phyloP scores from a whole-genome alignment of 1,140 invertebrate genomes.

The Bombus consobrinus region DNA sequence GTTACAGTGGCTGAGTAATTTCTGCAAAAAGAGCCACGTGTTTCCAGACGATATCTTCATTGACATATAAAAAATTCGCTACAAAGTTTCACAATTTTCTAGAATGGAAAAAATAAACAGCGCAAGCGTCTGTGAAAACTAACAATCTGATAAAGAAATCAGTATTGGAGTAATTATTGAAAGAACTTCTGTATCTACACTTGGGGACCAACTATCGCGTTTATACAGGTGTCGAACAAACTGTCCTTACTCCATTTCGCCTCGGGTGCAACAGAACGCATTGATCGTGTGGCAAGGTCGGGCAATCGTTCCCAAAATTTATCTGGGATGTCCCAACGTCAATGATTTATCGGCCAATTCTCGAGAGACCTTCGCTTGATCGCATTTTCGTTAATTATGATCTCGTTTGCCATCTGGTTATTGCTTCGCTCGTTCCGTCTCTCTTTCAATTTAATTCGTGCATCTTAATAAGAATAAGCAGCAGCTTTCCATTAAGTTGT shows the following conservation, averaged over 20 bases:
- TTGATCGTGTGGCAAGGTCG: not conserved
- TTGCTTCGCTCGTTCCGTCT: not conserved
- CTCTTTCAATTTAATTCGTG: not conserved
- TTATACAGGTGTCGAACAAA: not conserved
- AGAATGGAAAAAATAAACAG: not conserved
- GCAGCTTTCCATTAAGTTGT: not conserved
- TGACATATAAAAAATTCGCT: too few species aligned
- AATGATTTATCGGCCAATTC: not conserved
- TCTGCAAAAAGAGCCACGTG: too few species aligned
- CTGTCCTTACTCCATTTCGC: not conserved
- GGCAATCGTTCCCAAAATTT: not conserved
- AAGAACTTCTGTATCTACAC: not conserved
- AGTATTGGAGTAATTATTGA: not conserved
- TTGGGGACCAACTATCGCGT: not conserved
- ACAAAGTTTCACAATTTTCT: not conserved
- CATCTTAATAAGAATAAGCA: not conserved
- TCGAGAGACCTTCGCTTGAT: not conserved
- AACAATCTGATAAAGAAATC: too few species aligned
- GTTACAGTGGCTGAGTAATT: too few species aligned
- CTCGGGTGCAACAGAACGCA: not conserved
- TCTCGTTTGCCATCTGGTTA: not conserved
- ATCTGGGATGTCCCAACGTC: not conserved
- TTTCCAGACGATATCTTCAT: too few species aligned
- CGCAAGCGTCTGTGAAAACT: too few species aligned
- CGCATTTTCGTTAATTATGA: not conserved